Conservation (phyloP, 2,113 vertebrate species). For the Campylomormyrus tamandua region DNA sequence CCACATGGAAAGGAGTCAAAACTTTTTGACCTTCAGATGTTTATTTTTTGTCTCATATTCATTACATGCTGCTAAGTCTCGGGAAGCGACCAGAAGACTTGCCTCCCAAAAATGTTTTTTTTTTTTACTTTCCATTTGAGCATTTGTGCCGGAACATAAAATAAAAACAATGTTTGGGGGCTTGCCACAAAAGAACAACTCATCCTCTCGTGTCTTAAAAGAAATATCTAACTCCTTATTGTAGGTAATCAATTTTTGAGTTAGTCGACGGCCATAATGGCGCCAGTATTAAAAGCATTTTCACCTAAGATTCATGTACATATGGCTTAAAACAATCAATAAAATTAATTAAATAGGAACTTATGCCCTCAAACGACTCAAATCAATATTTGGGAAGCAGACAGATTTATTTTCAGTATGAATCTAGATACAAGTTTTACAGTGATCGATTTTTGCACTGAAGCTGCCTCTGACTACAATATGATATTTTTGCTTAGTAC, state of each 20-base stretch:
- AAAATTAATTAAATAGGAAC: constrained; percentile 58
- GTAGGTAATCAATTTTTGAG: constrained; percentile 31
- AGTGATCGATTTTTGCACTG: constrained; percentile 57
- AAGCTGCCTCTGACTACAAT: constrained; percentile 54
- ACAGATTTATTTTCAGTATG: constrained; percentile 53
- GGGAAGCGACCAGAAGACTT: not conserved
- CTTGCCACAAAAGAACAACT: not conserved
- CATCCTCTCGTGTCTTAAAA: not conserved
- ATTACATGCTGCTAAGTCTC: too few species aligned
- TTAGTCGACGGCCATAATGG: constrained; percentile 37
- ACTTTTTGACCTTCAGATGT: not conserved
- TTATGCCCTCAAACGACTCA: constrained; percentile 50
- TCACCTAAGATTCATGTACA: constrained; percentile 46
- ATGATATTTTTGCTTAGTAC: constrained; percentile 55
- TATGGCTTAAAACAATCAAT: constrained; percentile 44
- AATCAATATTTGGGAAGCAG: constrained; percentile 53
- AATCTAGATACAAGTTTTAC: constrained; percentile 50
- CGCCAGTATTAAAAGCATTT: constrained; percentile 45
- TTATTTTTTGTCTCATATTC: not conserved
- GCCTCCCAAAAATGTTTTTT: not conserved
- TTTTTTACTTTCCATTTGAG: not conserved
- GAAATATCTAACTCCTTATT: not conserved
- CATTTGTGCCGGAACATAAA: not conserved
- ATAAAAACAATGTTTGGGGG: not conserved
- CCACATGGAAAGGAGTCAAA: not conserved